Base-by-base conservation (phyloP, 37 sponge, comb jelly and placozoan species). In the Halichondria panicea region DNA sequence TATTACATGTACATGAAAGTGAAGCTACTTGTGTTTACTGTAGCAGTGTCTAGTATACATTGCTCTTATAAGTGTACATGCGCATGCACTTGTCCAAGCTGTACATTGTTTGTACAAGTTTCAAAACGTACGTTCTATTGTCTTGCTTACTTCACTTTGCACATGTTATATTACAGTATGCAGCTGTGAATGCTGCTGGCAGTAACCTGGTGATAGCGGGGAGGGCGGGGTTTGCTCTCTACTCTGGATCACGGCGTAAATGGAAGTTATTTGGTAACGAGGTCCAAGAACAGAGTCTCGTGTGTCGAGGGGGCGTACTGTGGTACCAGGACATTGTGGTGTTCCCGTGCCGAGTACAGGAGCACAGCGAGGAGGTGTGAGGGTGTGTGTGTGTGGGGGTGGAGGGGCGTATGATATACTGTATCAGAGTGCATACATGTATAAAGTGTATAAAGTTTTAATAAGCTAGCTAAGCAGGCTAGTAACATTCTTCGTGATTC, bases 191-290 rank as follows among this genome's bases (percentile, higher is more conserved):
- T 70, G 24, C 12, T 21, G 67, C 40, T 42, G 95, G 78, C 7
- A 55, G 46, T 25, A 78, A 91, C 57, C 28, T 94, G 12, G 95
- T 81, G 1, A 81, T 87, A 27, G 81, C 84, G 27, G 91, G 91
- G 8, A 75, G 55, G 56, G 79, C 81, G 4, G 95, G 92, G 0
- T 74, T 93, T 62, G 81, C 82, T 41, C 78, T 93, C 60, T 88
- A 76, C 72, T 77, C 81, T 18, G 63, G 60, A 25, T 34, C 43
- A 2, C 76, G 53, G 36, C 68, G 86, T 4, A 89, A 87, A 67
- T 96, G 97, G 97, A 96, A 89, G 66, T 67, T 96, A 7, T 96
- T 93, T 60, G 94, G 87, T 28, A 96, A 93, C 59, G 93, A 90
- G 62, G 60, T 71, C 0, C 94, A 87, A 66, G 96, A 95, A 46